phyloP scores from a whole-genome alignment of 2,113 vertebrate species.

The Crocuta crocuta region DNA sequence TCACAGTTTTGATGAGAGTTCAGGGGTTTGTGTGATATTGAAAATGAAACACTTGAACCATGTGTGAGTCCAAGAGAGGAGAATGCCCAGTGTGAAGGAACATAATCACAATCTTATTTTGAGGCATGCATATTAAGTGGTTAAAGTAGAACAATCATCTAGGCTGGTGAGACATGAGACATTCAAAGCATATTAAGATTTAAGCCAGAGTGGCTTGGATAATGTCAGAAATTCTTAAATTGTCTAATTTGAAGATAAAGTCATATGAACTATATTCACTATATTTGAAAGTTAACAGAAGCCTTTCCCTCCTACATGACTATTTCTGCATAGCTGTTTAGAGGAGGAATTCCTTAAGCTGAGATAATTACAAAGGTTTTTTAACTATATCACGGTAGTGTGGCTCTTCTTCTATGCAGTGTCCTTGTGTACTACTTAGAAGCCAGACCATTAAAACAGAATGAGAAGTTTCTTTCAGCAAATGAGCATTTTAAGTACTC shows the following conservation, averaged over 20 bases:
- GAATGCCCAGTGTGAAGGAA: slow-evolving; percentile 42
- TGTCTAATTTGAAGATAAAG: not conserved
- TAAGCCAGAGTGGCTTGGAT: not conserved
- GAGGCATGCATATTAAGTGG: slow-evolving; percentile 1
- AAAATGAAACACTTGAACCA: slow-evolving; percentile 86
- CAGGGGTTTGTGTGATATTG: slow-evolving; percentile 77
- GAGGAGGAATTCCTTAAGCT: not conserved
- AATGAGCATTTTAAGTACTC: not conserved
- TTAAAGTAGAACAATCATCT: not conserved
- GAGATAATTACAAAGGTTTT: not conserved
- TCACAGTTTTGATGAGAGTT: slow-evolving; percentile 86
- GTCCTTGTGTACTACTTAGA: not conserved
- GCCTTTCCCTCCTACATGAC: not conserved
- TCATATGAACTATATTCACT: not conserved
- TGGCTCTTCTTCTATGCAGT: not conserved
- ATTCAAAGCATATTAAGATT: not conserved
- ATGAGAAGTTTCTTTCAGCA: not conserved
- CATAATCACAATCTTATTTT: slow-evolving; percentile 14
- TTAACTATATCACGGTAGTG: not conserved
- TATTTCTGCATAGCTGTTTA: not conserved
- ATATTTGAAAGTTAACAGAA: not conserved
- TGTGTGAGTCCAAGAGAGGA: slow-evolving; percentile 75
- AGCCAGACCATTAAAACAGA: not conserved
- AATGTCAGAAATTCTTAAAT: not conserved
- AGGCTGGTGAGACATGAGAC: not conserved